A percentile compares a stretch with the other conserved stretches of the same genome.
These are phyloP conservation scores for Scylla paramamosain DNA, from an alignment of 1,140 invertebrate species.

Conservation along the genomic window DNA sequence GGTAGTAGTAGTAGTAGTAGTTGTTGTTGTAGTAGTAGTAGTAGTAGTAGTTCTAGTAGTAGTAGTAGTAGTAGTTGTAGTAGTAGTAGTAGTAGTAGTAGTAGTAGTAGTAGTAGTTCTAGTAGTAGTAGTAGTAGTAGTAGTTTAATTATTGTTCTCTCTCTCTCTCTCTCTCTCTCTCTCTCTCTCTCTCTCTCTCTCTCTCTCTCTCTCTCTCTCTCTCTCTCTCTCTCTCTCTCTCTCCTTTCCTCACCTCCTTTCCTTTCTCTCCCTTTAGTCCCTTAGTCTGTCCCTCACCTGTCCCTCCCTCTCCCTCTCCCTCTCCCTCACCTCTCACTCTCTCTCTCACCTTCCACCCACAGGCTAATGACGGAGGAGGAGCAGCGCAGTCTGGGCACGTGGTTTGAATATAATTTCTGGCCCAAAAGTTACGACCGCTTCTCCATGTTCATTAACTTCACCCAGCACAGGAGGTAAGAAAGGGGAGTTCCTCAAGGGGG, in stretches of 20 bases:
- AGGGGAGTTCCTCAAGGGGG: too few relatives aligned
- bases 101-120: too few relatives aligned
- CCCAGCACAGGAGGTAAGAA: conserved; percentile 69
- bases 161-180: neutral
- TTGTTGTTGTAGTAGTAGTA: neutral
- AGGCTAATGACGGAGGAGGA: conserved; percentile 79
- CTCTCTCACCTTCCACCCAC: neutral
- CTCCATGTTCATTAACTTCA: conserved; percentile 77
- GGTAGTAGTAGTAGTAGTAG: too few relatives aligned
- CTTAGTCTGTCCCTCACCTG: neutral
- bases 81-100: too few relatives aligned
- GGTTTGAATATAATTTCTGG: conserved; percentile 79
- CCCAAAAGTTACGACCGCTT: conserved; percentile 81
- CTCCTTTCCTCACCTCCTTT: neutral
- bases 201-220: neutral
- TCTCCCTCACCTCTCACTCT: neutral
- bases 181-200: neutral
- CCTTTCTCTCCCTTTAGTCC: neutral
- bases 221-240: neutral
- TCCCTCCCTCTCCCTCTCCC: too few relatives aligned
- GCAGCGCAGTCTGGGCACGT: conserved; percentile 79
- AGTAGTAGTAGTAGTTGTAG: too few relatives aligned
- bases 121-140: too few relatives aligned
- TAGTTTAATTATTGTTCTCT: too few relatives aligned
- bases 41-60: neutral